phyloP scores from a whole-genome alignment of 2,113 vertebrate species.

The Oceanodroma tethys region DNA sequence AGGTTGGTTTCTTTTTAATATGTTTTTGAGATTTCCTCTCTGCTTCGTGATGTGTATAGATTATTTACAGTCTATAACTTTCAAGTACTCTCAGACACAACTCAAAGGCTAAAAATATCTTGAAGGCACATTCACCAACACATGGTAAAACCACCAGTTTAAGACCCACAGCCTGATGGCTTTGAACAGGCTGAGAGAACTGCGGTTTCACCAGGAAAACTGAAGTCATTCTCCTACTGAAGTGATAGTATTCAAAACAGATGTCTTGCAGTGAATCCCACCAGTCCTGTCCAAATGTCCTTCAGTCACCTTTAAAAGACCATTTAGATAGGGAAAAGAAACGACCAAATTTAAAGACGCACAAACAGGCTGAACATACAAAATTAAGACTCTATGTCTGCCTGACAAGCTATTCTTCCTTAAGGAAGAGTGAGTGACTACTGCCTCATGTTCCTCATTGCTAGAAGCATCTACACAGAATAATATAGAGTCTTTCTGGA shows the following conservation, averaged over 20 bases:
- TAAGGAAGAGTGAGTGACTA: neutral
- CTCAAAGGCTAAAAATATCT: neutral
- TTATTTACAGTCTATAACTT: neutral
- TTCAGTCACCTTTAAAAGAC: neutral
- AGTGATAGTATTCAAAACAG: neutral
- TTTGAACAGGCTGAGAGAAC: neutral
- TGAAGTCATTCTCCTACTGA: neutral
- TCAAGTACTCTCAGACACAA: neutral
- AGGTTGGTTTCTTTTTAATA: neutral
- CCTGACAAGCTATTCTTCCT: neutral
- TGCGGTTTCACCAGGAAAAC: neutral
- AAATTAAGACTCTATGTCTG: neutral
- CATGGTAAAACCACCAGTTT: neutral
- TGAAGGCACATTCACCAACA: neutral
- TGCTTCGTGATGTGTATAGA: neutral
- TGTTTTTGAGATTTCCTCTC: neutral
- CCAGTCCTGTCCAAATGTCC: neutral
- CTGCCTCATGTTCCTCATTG: neutral
- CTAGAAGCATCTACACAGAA: neutral
- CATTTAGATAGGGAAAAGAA: neutral
- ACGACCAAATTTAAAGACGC: neutral
- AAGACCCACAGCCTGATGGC: fast-evolving
- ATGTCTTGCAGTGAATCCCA: neutral
- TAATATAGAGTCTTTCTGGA: neutral
- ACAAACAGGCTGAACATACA: neutral